Evolutionary conservation across 2,113 vertebrate species (phyloP).

Genomic region (Pseudopipra pipra): DNA sequence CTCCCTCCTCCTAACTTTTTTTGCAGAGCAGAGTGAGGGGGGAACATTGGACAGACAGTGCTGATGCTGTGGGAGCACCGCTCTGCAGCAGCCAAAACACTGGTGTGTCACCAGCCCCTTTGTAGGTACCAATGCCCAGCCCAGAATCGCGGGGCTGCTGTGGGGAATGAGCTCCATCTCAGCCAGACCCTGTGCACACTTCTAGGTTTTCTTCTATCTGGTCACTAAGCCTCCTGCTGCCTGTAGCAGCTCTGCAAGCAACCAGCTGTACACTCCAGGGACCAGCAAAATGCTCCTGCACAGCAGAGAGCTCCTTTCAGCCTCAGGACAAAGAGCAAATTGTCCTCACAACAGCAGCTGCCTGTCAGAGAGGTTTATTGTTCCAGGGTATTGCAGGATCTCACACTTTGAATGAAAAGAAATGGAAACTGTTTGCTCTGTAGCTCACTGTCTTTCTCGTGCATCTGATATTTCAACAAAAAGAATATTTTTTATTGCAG

Average conservation of each 20-base stretch:
- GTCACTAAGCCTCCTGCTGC: not conserved
- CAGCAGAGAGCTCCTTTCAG: not conserved
- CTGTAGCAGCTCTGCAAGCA: not conserved
- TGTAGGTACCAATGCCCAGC: not conserved
- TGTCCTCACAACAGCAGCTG: not conserved
- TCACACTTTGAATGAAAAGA: not conserved
- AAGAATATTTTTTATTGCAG: not conserved
- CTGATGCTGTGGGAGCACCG: not conserved
- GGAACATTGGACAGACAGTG: not conserved
- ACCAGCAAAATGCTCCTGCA: not conserved
- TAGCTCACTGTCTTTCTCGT: accelerated
- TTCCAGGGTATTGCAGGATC: not conserved
- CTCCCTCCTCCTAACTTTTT: not conserved
- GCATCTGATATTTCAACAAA: not conserved
- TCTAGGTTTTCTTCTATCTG: not conserved
- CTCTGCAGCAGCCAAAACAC: not conserved
- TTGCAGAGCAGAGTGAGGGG: not conserved
- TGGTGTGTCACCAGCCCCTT: not conserved
- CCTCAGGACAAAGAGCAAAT: not conserved
- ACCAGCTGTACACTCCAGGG: not conserved
- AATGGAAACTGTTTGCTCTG: not conserved
- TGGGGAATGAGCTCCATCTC: not conserved
- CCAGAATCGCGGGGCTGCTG: not conserved
- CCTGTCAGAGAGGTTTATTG: not conserved
- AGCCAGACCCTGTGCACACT: not conserved